phyloP scores from a whole-genome alignment of 2,888 invertebrate genomes.

The Hecatera dysodea region DNA sequence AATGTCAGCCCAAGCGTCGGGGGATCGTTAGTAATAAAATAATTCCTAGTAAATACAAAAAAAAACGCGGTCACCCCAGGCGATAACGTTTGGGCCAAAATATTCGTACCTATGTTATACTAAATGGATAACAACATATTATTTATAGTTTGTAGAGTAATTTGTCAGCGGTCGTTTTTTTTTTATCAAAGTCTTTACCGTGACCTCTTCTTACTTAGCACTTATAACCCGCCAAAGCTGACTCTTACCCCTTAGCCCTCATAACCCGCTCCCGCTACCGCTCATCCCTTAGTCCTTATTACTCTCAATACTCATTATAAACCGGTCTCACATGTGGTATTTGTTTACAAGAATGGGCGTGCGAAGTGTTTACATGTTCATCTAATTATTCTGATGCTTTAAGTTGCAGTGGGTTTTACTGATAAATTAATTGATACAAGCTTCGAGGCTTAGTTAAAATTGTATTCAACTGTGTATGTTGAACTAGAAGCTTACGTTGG shows the following conservation, averaged over 20 bases:
- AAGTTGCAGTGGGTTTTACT: neutral
- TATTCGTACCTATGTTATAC: too few relatives aligned
- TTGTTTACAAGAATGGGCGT: constrained; percentile 61
- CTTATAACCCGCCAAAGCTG: too few relatives aligned
- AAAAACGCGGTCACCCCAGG: too few relatives aligned
- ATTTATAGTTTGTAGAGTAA: too few relatives aligned
- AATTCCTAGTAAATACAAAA: too few relatives aligned
- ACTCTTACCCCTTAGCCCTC: neutral
- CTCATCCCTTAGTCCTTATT: constrained; percentile 4
- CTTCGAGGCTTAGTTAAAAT: neutral
- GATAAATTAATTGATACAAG: neutral
- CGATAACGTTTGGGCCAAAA: too few relatives aligned
- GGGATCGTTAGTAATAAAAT: too few relatives aligned
- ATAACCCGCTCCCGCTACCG: neutral
- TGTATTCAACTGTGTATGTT: neutral
- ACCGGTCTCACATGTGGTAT: constrained; percentile 58
- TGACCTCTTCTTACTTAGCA: too few relatives aligned
- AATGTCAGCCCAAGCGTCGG: too few relatives aligned
- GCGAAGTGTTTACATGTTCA: constrained; percentile 1
- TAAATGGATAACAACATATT: too few relatives aligned
- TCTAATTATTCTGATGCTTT: neutral
- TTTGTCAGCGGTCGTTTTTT: too few relatives aligned
- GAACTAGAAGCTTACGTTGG: neutral
- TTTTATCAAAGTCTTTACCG: too few relatives aligned
- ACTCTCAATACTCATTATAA: neutral